These are phyloP conservation scores for Macrosiphum euphorbiae DNA, from an alignment of 2,888 invertebrate species.

Conservation along the genomic window DNA sequence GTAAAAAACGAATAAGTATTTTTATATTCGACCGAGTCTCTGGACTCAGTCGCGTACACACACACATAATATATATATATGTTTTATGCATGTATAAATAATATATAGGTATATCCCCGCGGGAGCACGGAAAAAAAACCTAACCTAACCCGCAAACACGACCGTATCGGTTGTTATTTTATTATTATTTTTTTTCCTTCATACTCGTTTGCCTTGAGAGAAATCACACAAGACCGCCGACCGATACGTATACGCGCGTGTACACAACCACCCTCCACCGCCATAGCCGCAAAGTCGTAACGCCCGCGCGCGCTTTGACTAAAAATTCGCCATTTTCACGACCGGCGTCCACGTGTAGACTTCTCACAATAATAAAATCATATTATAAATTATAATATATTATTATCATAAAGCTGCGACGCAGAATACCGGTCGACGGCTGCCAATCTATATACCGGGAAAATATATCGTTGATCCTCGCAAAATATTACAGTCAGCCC, in stretches of 20 bases:
- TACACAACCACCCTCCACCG: background rate
- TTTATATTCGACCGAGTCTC: background rate
- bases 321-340: conserved; percentile 20
- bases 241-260: conserved; percentile 39
- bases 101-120: background rate
- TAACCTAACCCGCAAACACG: conserved; percentile 38
- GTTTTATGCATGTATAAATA: background rate
- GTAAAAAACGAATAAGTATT: background rate
- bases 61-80: background rate
- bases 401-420: background rate
- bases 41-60: too few relatives aligned
- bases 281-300: background rate
- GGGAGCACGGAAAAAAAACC: conserved; percentile 37
- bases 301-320: background rate
- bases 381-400: background rate
- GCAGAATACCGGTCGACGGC: background rate
- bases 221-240: conserved; percentile 49
- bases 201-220: conserved; percentile 59
- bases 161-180: conserved; percentile 39
- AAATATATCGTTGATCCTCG: background rate
- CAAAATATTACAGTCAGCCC: background rate
- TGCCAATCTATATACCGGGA: background rate
- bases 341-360: background rate
- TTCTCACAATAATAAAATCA: background rate
- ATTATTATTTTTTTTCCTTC: conserved; percentile 29